Base-by-base conservation (phyloP, 2,888 invertebrate species). In the Campoplex nolae region DNA sequence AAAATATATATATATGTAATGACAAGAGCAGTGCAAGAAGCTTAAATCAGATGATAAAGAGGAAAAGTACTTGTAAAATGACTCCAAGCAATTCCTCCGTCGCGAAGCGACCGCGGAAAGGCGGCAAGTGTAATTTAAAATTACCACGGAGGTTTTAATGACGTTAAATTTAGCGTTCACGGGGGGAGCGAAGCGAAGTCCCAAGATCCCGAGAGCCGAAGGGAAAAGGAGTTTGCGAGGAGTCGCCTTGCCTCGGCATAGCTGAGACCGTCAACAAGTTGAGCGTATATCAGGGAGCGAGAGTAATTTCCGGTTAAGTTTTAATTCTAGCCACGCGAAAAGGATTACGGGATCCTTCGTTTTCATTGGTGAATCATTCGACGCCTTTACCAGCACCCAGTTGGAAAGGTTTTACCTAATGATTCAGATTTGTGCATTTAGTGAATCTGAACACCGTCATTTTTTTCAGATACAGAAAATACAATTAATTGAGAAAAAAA, bases 81-180 rank as follows among this genome's bases (percentile, higher is more conserved):
- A 86, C 79, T 83, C 45, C 67, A 48, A 83, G 86, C 83, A 76
- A 80, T 86, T 86, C 32, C 62, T 75, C 32, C 67, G 62, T 73
- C 48, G 54, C 48, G 58, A 73, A 71, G 75, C 76, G 56, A 85
- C 51, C 82, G 78, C 78, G 62, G 73, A 76, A 80, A 78, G 48
- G 77, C 23, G 67, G 83, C 75, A 67, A 80, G 54, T 76, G 78
- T 86, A 88, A 88, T 88, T 88, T 86, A 56, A 88, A 88, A 88
- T 88, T 86, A 83, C 84, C 77, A 85, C 86, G 75, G 73, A 76
- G 65, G 71, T 71, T 76, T 86, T 88, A 88, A 88, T 78, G 84
- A 84, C 77, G 82, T 86, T 86, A 88, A 84, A 84, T 84, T 88
- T 86, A 88, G 83, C 84, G 84, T 82, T 85, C 68, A 79, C 82